These are phyloP conservation scores for Antechinus stuartii DNA, from an alignment of 2,113 vertebrate species.

Conservation along the genomic window DNA sequence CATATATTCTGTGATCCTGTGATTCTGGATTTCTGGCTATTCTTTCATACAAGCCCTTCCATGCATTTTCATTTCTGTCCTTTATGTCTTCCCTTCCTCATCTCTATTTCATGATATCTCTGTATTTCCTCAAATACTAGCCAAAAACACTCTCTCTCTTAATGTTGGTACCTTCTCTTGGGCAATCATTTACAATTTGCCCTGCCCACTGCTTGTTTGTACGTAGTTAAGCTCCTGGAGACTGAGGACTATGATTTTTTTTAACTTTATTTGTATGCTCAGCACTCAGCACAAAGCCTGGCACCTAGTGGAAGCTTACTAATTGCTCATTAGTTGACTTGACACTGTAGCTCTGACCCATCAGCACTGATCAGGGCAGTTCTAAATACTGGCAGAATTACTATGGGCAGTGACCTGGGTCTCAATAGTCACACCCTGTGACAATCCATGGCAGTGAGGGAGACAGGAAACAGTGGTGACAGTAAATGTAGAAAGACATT, in stretches of 20 bases:
- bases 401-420: not conserved
- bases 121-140: too few species aligned
- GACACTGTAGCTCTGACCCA: not conserved
- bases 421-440: not conserved
- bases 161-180: too few species aligned
- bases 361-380: not conserved
- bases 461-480: not conserved
- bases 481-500: not conserved
- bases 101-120: too few species aligned
- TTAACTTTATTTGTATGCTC: not conserved
- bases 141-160: too few species aligned
- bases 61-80: not conserved
- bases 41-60: not conserved
- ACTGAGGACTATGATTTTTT: not conserved
- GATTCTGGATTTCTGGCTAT: not conserved
- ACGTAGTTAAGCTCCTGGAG: not conserved
- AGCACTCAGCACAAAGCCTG: not conserved
- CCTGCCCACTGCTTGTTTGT: too few species aligned
- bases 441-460: not conserved
- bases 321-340: not conserved
- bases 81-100: too few species aligned
- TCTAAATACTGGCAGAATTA: not conserved
- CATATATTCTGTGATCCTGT: not conserved
- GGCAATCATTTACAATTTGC: too few species aligned
- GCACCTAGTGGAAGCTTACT: not conserved